Percentiles rank a stretch among this genome's conserved stretches.
Evolutionary conservation across 2,888 invertebrate species (phyloP).

Genomic region (Epirrita christyi): DNA sequence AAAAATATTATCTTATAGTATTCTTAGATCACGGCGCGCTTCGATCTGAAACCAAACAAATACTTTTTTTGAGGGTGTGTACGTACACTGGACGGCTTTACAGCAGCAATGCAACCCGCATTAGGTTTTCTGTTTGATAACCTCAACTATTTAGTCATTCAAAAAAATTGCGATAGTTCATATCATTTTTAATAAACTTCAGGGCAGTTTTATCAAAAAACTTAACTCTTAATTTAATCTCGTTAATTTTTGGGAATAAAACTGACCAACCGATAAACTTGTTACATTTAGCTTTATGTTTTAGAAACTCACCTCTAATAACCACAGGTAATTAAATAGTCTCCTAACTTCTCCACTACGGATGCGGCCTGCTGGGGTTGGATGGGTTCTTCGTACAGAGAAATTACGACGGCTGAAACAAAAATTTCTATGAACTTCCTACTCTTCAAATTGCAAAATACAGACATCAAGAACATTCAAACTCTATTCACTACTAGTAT

Average conservation of each 20-base stretch:
- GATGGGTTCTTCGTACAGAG: slow-evolving; percentile 97
- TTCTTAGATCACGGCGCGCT: slow-evolving; percentile 84
- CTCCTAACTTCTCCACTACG: slow-evolving; percentile 98
- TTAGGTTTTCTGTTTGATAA: too few relatives aligned
- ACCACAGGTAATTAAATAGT: slow-evolving; percentile 98
- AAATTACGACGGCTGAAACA: slow-evolving; percentile 95
- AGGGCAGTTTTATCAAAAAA: too few relatives aligned
- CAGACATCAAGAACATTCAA: not conserved
- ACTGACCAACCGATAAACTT: too few relatives aligned
- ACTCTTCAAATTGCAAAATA: not conserved
- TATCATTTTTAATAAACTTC: too few relatives aligned
- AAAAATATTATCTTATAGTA: slow-evolving; percentile 85
- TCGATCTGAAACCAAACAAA: slow-evolving; percentile 77
- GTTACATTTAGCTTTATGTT: not conserved
- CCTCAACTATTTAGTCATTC: too few relatives aligned
- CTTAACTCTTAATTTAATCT: too few relatives aligned
- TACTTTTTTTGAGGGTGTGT: slow-evolving; percentile 28
- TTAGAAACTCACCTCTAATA: slow-evolving; percentile 90
- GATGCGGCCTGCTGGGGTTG: slow-evolving; percentile 98
- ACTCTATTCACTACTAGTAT: too few relatives aligned
- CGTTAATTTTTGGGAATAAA: too few relatives aligned
- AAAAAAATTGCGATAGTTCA: too few relatives aligned
- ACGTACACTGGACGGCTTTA: not conserved
- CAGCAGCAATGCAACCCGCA: too few relatives aligned
- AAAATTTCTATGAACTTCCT: slow-evolving; percentile 43